Evolutionary conservation across 2,797 vertebrate species (phyloP), one percentile per base, ranked within the genome.

Genomic region (Periparus ater): DNA sequence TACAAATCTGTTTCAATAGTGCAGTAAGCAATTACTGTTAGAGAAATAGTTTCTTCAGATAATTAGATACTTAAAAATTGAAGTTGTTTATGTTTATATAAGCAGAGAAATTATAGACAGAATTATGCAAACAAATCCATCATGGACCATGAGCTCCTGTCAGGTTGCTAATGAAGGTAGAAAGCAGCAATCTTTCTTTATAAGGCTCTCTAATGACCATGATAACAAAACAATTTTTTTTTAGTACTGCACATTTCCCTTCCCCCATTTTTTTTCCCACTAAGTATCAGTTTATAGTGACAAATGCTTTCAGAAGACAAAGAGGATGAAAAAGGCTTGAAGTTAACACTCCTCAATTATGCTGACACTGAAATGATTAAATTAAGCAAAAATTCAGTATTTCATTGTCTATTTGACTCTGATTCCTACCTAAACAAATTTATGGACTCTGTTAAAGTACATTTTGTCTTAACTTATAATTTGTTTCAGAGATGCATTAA

Each of bases 41-140:
- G 75, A 85, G 54, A 58, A 87, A 83, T 13, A 54, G 60, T 92
- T 96, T 86, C 80, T 93, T 85, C 71, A 78, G 81, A 94, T 82
- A 89, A 85, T 63, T 70, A 72, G 79, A 92, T 88, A 95, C 68
- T 89, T 93, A 76, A 92, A 93, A 93, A 86, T 60, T 77, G 30
- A 89, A 89, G 65, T 58, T 95, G 51, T 79, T 92, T 66, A 89
- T 92, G 70, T 62, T 62, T 55, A 68, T 87, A 90, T 61, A 91
- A 94, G 82, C 73, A 82, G 78, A 72, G 85, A 83, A 95, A 95
- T 93, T 87, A 89, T 44, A 92, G 44, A 36, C 1, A 21, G 38
- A 92, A 96, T 92, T 96, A 96, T 57, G 75, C 78, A 96, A 96
- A 93, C 67, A 84, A 75, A 89, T 89, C 63, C 60, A 70, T 87